phyloP scores from a whole-genome alignment of 2,113 vertebrate genomes.

The Saimiri boliviensis region DNA sequence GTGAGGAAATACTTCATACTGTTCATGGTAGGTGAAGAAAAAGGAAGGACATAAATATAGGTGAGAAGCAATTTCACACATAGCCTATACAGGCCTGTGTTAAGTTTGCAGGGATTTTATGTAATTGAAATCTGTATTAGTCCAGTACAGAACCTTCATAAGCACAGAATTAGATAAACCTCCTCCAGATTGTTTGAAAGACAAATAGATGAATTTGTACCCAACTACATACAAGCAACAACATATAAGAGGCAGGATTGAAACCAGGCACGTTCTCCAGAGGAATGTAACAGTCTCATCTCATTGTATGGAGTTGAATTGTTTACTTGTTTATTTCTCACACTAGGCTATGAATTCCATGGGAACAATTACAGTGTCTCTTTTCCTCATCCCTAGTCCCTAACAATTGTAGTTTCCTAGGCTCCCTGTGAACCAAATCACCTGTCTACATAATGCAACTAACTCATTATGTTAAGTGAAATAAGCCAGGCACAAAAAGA shows the following conservation, averaged over 20 bases:
- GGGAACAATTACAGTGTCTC: not conserved
- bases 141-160: not conserved
- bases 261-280: not conserved
- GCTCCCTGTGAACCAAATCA: not conserved
- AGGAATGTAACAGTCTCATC: not conserved
- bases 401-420: not conserved
- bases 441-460: not conserved
- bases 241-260: not conserved
- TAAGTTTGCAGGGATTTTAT: not conserved
- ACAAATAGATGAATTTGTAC: not conserved
- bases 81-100: not conserved
- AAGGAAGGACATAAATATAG: not conserved
- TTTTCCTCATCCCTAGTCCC: not conserved
- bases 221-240: not conserved
- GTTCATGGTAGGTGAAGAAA: not conserved
- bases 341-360: not conserved
- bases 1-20: not conserved
- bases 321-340: not conserved
- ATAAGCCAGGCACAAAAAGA: too few relatives aligned
- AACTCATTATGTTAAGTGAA: too few relatives aligned
- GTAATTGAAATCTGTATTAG: not conserved
- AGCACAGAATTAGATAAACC: not conserved
- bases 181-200: not conserved
- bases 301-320: not conserved
- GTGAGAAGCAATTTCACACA: not conserved